Evolutionary conservation across 2,888 invertebrate species (phyloP).

Genomic region (Artemia sp.): DNA sequence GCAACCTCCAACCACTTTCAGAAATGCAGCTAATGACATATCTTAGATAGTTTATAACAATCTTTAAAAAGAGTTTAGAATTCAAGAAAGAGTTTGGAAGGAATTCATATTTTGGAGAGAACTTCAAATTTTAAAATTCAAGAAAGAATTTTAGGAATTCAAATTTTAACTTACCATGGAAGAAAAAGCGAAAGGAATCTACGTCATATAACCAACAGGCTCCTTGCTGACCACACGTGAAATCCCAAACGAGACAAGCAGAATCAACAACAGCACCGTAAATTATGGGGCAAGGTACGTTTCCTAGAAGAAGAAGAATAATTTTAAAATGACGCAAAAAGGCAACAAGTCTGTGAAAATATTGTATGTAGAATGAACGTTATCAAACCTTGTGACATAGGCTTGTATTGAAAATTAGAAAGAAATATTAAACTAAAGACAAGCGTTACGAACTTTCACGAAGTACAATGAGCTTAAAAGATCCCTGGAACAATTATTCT

Average conservation of each 20-base stretch:
- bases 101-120: slow-evolving; percentile 24
- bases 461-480: too few relatives aligned
- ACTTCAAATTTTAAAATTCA: neutral
- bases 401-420: slow-evolving; percentile 46
- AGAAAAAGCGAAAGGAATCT: slow-evolving; percentile 61
- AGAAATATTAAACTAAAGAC: slow-evolving; percentile 53
- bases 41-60: too few relatives aligned
- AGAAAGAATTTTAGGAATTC: too few relatives aligned
- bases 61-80: too few relatives aligned
- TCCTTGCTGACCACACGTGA: slow-evolving; percentile 57
- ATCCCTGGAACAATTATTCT: too few relatives aligned
- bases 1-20: too few relatives aligned
- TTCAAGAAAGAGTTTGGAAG: too few relatives aligned
- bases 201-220: slow-evolving; percentile 78
- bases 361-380: too few relatives aligned
- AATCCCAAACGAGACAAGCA: slow-evolving; percentile 71
- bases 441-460: too few relatives aligned
- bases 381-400: too few relatives aligned
- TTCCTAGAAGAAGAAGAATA: slow-evolving; percentile 38
- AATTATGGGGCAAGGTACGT: slow-evolving; percentile 85
- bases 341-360: too few relatives aligned
- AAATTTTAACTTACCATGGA: slow-evolving; percentile 45
- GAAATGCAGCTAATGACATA: too few relatives aligned
- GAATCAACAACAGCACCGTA: slow-evolving; percentile 84
- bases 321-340: neutral